Percentiles rank a stretch among this genome's conserved stretches.
phyloP scores from a whole-genome alignment of 2,888 invertebrate genomes.

The Omphaloscelis lunosa region DNA sequence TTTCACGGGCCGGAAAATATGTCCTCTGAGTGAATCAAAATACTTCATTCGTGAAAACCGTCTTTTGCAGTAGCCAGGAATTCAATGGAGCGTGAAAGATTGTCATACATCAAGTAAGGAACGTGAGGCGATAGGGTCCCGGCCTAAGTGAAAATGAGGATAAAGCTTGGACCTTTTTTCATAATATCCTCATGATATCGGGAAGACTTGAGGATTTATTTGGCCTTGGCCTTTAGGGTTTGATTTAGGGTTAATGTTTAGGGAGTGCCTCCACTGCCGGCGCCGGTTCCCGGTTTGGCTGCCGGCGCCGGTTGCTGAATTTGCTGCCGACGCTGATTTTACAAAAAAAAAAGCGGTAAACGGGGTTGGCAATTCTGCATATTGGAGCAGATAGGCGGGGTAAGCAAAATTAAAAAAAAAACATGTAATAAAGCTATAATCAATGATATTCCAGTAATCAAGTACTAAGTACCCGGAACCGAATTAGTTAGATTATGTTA shows the following conservation, averaged over 20 bases:
- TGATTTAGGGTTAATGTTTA: constrained; percentile 21
- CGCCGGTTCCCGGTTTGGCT: too few relatives aligned
- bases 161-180: constrained; percentile 56
- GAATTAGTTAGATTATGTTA: too few relatives aligned
- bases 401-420: too few relatives aligned
- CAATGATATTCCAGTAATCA: too few relatives aligned
- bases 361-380: too few relatives aligned
- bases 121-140: constrained; percentile 36
- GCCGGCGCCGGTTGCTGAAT: too few relatives aligned
- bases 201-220: constrained; percentile 29
- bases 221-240: constrained; percentile 7
- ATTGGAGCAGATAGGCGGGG: too few relatives aligned
- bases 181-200: constrained; percentile 38
- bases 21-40: constrained; percentile 55
- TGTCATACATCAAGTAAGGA: constrained; percentile 54
- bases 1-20: constrained; percentile 15
- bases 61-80: constrained; percentile 52
- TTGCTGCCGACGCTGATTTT: too few relatives aligned
- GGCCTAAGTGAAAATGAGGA: constrained; percentile 57
- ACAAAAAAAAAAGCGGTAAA: too few relatives aligned
- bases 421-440: too few relatives aligned
- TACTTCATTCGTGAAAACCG: constrained; percentile 47
- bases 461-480: too few relatives aligned
- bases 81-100: constrained; percentile 63
- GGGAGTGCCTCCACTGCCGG: too few relatives aligned